Percentiles rank a stretch among this genome's conserved stretches.
Conservation (phyloP, 2,113 vertebrate species). For the Caranx ignobilis region DNA sequence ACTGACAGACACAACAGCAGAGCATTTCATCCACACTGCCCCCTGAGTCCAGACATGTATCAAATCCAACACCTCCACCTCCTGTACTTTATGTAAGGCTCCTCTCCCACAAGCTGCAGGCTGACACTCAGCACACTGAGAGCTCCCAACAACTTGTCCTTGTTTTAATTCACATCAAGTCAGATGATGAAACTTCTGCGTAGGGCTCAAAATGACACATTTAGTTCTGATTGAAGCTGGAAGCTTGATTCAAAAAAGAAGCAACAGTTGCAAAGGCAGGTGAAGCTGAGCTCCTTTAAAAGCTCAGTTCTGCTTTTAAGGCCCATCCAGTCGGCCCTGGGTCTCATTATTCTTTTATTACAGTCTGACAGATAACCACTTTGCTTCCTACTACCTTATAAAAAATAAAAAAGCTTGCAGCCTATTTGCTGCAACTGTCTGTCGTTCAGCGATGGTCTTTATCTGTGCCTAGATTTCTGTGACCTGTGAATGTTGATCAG, state of each 20-base stretch:
- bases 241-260: no score
- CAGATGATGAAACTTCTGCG: background rate
- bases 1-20: background rate
- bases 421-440: background rate
- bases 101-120: background rate
- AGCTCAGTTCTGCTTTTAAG: background rate
- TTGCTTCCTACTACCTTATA: background rate
- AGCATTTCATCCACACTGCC: background rate
- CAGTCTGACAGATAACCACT: background rate
- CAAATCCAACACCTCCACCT: background rate
- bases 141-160: background rate
- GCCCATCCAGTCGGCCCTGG: background rate
- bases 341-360: slow-evolving; percentile 15
- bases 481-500: background rate
- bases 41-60: background rate
- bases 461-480: background rate
- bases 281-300: background rate
- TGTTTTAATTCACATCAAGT: background rate
- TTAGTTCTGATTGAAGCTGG: background rate
- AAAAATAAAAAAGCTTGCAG: background rate
- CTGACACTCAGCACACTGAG: background rate
- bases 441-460: background rate
- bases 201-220: background rate
- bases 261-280: no score
- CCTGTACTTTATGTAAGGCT: background rate